Percentiles rank a stretch among this genome's conserved stretches.
Conservation (phyloP, 1,140 invertebrate genomes). For the Drosophila trapezifrons region DNA sequence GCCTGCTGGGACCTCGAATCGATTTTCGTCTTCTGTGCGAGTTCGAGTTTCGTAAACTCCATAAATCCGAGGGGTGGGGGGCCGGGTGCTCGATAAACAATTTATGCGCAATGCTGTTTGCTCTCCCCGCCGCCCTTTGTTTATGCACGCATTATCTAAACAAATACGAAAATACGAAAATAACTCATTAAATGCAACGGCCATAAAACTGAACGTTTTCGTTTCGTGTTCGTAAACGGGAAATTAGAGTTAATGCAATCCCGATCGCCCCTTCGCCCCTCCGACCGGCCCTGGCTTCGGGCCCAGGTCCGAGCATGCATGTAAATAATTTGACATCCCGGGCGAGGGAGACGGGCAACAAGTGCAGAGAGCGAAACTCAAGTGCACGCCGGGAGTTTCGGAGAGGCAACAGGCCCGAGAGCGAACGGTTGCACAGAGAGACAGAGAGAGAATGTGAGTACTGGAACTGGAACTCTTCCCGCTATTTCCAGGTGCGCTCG, state of each 20-base stretch:
- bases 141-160: slow-evolving; percentile 80
- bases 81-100: slow-evolving; percentile 64
- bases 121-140: slow-evolving; percentile 43
- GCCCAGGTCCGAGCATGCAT: slow-evolving; percentile 37
- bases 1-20: slow-evolving; percentile 36
- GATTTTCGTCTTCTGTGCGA: slow-evolving; percentile 20
- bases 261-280: slow-evolving; percentile 5
- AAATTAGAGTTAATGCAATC: slow-evolving; percentile 64
- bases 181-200: slow-evolving; percentile 67
- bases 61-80: slow-evolving; percentile 49
- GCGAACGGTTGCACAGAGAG: not conserved
- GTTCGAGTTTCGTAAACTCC: slow-evolving; percentile 49
- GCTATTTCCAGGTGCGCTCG: slow-evolving; percentile 54
- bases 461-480: slow-evolving; percentile 12
- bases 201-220: slow-evolving; percentile 60
- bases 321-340: slow-evolving; percentile 68
- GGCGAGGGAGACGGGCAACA: slow-evolving; percentile 25
- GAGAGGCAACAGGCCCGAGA: slow-evolving; percentile 5
- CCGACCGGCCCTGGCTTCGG: slow-evolving; percentile 4
- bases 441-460: not conserved
- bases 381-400: slow-evolving; percentile 21
- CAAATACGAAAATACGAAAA: slow-evolving; percentile 82
- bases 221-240: slow-evolving; percentile 44
- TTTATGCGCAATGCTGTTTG: slow-evolving; percentile 64
- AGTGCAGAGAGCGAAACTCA: slow-evolving; percentile 43